These are phyloP conservation scores for Sisyra terminalis DNA, from an alignment of 2,888 invertebrate species.

Conservation along the genomic window DNA sequence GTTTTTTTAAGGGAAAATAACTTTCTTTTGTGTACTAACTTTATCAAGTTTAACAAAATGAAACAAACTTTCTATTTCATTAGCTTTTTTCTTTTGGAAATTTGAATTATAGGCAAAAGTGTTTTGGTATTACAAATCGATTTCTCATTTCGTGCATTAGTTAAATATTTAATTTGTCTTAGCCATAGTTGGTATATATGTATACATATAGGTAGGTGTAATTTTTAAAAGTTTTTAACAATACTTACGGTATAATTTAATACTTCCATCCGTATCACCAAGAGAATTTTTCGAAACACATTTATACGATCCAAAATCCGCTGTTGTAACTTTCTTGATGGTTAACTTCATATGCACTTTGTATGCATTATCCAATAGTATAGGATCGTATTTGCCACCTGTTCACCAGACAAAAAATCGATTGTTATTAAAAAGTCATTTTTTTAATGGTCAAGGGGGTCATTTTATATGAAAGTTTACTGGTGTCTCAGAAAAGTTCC, in stretches of 20 bases:
- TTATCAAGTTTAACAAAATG: too few species aligned
- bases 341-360: conserved; percentile 56
- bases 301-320: conserved; percentile 51
- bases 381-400: conserved; percentile 52
- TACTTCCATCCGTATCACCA: conserved; percentile 56
- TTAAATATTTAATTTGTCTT: not conserved
- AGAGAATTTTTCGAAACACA: conserved; percentile 60
- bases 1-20: too few species aligned
- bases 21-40: too few species aligned
- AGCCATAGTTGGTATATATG: not conserved
- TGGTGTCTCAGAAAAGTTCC: too few species aligned
- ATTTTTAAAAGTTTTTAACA: not conserved
- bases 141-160: not conserved
- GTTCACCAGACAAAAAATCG: conserved; percentile 7
- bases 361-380: conserved; percentile 49
- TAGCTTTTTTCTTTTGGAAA: too few species aligned
- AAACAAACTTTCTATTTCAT: too few species aligned
- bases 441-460: too few species aligned
- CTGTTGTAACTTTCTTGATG: conserved; percentile 40
- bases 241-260: conserved; percentile 54
- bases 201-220: not conserved
- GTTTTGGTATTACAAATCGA: too few species aligned
- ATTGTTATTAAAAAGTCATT: too few species aligned
- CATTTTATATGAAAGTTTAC: too few species aligned
- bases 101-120: too few species aligned